Evolutionary conservation across 2,113 vertebrate species (phyloP).

Genomic region (Cygnus atratus): DNA sequence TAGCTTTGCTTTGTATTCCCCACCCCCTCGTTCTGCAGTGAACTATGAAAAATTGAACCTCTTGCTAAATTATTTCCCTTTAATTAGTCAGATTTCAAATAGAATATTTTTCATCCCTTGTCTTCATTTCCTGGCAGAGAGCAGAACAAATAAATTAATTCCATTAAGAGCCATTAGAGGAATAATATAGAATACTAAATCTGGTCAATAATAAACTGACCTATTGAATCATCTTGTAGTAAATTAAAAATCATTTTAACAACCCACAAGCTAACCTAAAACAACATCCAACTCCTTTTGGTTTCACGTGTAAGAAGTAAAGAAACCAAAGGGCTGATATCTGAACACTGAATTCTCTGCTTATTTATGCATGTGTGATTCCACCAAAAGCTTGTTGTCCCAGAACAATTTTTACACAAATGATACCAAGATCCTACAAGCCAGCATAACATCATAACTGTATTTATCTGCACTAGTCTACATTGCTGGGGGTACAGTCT

Average conservation of each 20-base stretch:
- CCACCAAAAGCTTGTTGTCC: not conserved
- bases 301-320: not conserved
- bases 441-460: not conserved
- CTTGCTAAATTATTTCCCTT: not conserved
- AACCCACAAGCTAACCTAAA: not conserved
- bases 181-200: constrained; percentile 21
- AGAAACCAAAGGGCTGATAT: not conserved
- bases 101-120: constrained; percentile 29
- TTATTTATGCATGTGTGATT: not conserved
- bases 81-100: constrained; percentile 36
- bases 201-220: constrained; percentile 13
- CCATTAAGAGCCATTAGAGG: constrained; percentile 27
- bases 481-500: not conserved
- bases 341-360: not conserved
- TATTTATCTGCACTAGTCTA: not conserved
- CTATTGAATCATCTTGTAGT: constrained; percentile 24
- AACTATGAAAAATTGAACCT: not conserved
- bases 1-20: not conserved
- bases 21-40: not conserved
- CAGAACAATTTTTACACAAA: not conserved
- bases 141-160: constrained; percentile 52
- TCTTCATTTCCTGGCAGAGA: constrained; percentile 47
- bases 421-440: not conserved
- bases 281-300: not conserved
- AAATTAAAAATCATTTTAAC: constrained; percentile 41